A percentile compares a stretch with the other conserved stretches of the same genome.
These are phyloP conservation scores for Vanacampus margaritifer DNA, from an alignment of 2,113 vertebrate species.

Conservation along the genomic window DNA sequence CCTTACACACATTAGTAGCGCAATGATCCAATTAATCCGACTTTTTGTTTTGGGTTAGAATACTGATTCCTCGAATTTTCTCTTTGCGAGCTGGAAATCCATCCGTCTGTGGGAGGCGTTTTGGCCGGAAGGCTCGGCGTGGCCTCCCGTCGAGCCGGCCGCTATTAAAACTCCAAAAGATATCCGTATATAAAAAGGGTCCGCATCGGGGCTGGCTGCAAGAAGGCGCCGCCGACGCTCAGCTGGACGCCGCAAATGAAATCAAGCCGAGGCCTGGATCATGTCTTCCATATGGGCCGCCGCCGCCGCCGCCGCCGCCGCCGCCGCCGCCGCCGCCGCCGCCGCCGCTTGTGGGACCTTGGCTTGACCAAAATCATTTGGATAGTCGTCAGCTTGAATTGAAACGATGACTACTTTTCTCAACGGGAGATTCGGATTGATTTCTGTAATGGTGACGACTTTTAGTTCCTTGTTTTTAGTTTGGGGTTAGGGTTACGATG, in stretches of 20 bases:
- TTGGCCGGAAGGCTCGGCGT: slow-evolving; percentile 51
- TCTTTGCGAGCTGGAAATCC: slow-evolving; percentile 49
- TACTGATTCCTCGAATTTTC: slow-evolving; percentile 53
- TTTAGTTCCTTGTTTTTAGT: too few relatives aligned
- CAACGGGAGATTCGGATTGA: background rate
- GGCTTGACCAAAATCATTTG: background rate
- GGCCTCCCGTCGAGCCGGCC: slow-evolving; percentile 33
- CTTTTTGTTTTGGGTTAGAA: slow-evolving; percentile 72
- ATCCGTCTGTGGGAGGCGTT: slow-evolving; percentile 44
- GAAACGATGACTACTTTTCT: background rate
- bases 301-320: background rate
- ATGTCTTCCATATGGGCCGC: background rate
- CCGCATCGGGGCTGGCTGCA: slow-evolving; percentile 35
- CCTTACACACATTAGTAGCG: background rate
- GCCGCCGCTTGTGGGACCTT: background rate
- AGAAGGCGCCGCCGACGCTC: slow-evolving; percentile 35
- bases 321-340: too few relatives aligned
- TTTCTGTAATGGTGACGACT: too few relatives aligned
- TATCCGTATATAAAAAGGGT: background rate
- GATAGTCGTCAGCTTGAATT: background rate
- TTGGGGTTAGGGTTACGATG: too few relatives aligned
- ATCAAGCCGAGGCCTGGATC: slow-evolving; percentile 7
- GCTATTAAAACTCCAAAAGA: slow-evolving; percentile 33
- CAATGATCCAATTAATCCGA: slow-evolving; percentile 68
- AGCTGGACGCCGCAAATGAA: slow-evolving; percentile 44